These are phyloP conservation scores for Pseudomyrmex pallidus DNA, from an alignment of 1,140 invertebrate species.

Conservation along the genomic window DNA sequence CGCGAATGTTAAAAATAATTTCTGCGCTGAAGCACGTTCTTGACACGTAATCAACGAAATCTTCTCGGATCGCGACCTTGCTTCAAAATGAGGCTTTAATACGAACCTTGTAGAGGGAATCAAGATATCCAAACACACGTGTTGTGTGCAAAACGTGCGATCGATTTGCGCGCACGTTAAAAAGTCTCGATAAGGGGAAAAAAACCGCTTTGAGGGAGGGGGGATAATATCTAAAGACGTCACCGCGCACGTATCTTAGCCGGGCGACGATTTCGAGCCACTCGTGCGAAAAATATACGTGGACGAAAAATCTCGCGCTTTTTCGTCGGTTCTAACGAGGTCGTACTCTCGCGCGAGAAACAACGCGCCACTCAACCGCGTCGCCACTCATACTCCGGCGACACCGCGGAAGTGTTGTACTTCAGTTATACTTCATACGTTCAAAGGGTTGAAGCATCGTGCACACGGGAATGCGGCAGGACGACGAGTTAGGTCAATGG, in stretches of 20 bases:
- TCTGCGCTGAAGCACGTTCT: too few relatives aligned
- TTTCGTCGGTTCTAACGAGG: conserved; percentile 36
- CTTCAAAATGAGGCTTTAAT: background rate
- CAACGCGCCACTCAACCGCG: conserved; percentile 7
- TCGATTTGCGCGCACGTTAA: background rate
- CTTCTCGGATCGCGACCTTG: background rate
- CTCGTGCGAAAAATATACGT: background rate
- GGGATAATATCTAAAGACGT: background rate
- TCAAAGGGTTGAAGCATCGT: conserved; percentile 9
- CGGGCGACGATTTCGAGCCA: background rate
- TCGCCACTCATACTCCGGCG: conserved; percentile 8
- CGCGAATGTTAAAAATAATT: background rate
- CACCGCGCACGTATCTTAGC: background rate
- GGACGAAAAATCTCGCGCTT: conserved; percentile 32
- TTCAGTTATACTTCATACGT: conserved; percentile 1
- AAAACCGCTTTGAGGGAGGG: too few relatives aligned
- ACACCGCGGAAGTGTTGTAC: conserved; percentile 47
- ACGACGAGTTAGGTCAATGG: conserved; percentile 21
- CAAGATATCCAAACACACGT: background rate
- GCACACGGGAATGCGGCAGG: background rate
- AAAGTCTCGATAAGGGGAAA: background rate
- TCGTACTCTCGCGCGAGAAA: conserved; percentile 19
- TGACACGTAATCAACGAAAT: too few relatives aligned
- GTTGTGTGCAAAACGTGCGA: background rate
- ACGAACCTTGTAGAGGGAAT: background rate